Evolutionary conservation across 1,140 invertebrate genomes (phyloP).

Genomic region (Dermatophagoides farinae): DNA sequence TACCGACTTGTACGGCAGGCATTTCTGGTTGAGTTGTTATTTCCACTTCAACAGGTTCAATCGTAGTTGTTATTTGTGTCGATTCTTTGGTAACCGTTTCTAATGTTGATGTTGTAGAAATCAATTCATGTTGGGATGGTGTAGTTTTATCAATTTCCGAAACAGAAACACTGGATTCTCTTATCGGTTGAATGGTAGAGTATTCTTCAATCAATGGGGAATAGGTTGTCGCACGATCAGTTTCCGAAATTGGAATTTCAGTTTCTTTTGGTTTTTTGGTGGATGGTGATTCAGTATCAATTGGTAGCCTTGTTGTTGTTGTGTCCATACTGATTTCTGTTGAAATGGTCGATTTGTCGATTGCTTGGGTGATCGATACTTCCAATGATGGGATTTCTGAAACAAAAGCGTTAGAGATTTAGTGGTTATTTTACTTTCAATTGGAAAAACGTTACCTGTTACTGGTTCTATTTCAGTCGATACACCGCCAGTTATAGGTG

Average conservation of each 20-base stretch:
- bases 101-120: neutral
- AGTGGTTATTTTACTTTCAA: too few species aligned
- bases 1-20: neutral
- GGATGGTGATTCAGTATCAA: conserved; percentile 5
- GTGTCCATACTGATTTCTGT: too few species aligned
- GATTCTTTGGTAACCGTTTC: too few species aligned
- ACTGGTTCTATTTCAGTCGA: neutral
- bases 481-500: neutral
- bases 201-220: neutral
- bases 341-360: too few species aligned
- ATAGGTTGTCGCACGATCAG: neutral
- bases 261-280: conserved; percentile 6
- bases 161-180: neutral
- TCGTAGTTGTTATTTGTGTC: too few species aligned
- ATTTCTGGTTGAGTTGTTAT: neutral
- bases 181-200: neutral
- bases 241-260: neutral
- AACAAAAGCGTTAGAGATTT: too few species aligned
- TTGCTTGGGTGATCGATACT: too few species aligned
- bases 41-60: neutral
- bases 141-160: neutral
- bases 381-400: too few species aligned
- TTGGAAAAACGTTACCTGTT: too few species aligned
- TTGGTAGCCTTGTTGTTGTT: neutral
- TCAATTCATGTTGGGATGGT: neutral